Conservation (phyloP, 2,888 invertebrate species). For the Trilocha varians region DNA sequence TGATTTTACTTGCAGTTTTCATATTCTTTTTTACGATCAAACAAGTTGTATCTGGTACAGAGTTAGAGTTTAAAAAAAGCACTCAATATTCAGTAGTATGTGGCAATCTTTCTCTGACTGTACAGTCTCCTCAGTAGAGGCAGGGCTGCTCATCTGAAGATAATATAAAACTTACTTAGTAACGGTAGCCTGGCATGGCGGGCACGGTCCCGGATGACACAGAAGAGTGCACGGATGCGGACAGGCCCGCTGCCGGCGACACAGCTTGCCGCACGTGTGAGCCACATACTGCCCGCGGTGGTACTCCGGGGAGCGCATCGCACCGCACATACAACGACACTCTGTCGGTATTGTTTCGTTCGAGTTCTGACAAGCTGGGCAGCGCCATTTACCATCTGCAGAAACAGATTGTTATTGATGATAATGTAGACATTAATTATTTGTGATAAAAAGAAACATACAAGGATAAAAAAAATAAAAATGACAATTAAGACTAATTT, state of each 20-base stretch:
- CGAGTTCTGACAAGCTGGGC: slow-evolving; percentile 95
- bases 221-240: slow-evolving; percentile 82
- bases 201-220: slow-evolving; percentile 97
- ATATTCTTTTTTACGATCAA: too few relatives aligned
- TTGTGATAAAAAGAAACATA: too few relatives aligned
- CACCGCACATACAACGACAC: slow-evolving; percentile 94
- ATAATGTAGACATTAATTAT: too few relatives aligned
- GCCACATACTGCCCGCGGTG: slow-evolving; percentile 80
- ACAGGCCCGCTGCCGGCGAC: slow-evolving; percentile 75
- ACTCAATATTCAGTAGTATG: too few relatives aligned
- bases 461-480: too few relatives aligned
- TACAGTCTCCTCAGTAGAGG: too few relatives aligned
- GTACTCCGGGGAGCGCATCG: slow-evolving; percentile 81
- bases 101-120: too few relatives aligned
- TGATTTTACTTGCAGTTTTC: too few relatives aligned
- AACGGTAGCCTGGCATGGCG: slow-evolving; percentile 86
- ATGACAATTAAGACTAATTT: too few relatives aligned
- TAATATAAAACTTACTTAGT: slow-evolving; percentile 51
- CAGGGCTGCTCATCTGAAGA: background rate
- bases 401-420: background rate
- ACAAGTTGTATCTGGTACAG: too few relatives aligned
- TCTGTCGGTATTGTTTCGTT: slow-evolving; percentile 81
- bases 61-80: too few relatives aligned
- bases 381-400: slow-evolving; percentile 89
- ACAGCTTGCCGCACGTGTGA: slow-evolving; percentile 93